Conservation (phyloP, 2,113 vertebrate species). For the Salvator merianae region DNA sequence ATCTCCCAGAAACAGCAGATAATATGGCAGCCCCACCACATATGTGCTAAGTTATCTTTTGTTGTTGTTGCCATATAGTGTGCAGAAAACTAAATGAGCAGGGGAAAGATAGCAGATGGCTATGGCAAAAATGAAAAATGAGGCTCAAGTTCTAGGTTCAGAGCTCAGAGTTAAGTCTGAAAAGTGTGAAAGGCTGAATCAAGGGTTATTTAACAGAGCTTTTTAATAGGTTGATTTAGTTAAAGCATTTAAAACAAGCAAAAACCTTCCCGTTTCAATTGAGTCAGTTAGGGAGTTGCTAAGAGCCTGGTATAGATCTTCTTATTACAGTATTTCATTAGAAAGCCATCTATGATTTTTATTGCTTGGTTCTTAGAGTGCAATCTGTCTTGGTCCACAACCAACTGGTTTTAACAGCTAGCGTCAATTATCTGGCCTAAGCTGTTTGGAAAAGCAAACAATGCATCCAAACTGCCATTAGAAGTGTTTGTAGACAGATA, state of each 20-base stretch:
- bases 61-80: too few species aligned
- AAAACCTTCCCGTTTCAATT: not conserved
- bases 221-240: not conserved
- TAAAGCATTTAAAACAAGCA: not conserved
- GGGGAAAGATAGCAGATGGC: too few species aligned
- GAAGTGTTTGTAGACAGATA: conserved; percentile 11
- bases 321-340: not conserved
- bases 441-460: not conserved
- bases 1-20: too few species aligned
- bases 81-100: not conserved
- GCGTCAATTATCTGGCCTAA: not conserved
- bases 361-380: not conserved
- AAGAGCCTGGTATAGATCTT: not conserved
- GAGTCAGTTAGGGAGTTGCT: not conserved
- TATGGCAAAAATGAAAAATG: not conserved
- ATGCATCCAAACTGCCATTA: not conserved
- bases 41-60: too few species aligned
- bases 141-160: not conserved
- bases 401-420: not conserved
- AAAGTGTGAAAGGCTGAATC: not conserved
- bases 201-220: not conserved
- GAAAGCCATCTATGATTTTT: not conserved
- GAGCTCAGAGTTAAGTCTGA: not conserved
- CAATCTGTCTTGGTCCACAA: not conserved
- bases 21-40: too few species aligned